Base-by-base conservation (phyloP, 23 tunicate species). In the Phallusia fumigata region DNA sequence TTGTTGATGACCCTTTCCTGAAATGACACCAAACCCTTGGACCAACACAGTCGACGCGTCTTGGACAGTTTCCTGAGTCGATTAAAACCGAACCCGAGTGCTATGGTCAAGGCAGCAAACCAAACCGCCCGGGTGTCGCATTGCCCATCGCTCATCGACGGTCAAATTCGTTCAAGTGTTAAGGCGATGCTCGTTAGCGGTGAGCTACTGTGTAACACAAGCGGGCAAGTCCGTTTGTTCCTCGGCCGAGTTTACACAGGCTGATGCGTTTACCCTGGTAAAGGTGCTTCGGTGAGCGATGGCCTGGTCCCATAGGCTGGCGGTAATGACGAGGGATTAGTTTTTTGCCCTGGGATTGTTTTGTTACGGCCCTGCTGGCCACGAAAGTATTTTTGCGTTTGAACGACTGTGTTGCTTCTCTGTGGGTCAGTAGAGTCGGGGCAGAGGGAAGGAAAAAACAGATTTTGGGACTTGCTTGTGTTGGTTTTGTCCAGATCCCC, bases 221-320 rank as follows among this genome's bases (percentile, higher is more conserved):
- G 69, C 69, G 69, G 69, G 28, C 16, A 58, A 58, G 28, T 58
- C 69, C 69, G 69, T 58, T 58, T 58, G 69, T 58, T 58, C 69
- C 69, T 8, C 28, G 28, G 28, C 69, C 26, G 28, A 24, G 69
- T 58, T 58, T 58, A 58, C 69, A 58, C 69, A 58, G 28, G 69
- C 69, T 58, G 2, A 24, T 58, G 69, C 69, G 26, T 58, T 58
- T 22, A 24, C 26, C 26, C 69, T 16, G 28, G 69, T 24, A 22
- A 58, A 21, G 69, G 16, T 22, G 28, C 69, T 5, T 3, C 16
- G 3, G 26, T 58, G 69, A 58, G 28, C 28, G 69, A 58, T 58
- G 26, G 69, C 26, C 69, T 24, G 69, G 28, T 2, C 69, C 28
- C 28, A 58, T 58, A 24, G 11, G 16, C 69, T 24, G 69, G 28